Evolutionary conservation across 92 coral and sea anemone species (phyloP), one percentile per base, ranked within the genome.

Genomic region (Paramuricea clavata): DNA sequence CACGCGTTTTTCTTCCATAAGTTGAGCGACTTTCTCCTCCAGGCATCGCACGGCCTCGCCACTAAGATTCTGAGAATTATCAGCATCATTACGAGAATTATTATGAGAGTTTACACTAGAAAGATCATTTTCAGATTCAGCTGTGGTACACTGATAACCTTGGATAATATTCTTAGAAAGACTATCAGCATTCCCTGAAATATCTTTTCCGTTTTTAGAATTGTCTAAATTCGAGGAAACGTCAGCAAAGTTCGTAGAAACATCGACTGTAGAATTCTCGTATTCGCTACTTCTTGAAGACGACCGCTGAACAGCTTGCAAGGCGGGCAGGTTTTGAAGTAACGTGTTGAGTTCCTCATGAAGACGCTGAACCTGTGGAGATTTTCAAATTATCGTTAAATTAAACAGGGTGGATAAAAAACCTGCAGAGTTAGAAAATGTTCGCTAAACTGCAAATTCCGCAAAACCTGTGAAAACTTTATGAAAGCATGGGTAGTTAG

Each of bases 301-400:
- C 43, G 17, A 13, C 0, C 43, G 52, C 6, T 39, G 49, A 4
- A 2, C 50, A 3, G 34, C 72, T 79, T 79, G 84, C 12, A 79
- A 61, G 19, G 84, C 84, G 19, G 84, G 84, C 21, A 79, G 19
- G 49, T 41, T 79, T 67, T 17, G 52, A 17, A 79, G 84, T 16
- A 79, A 61, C n/a, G 71, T 79, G 10, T 43, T 79, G 3, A 79
- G 56, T 79, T 79, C 84, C 12, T 79, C 84, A 42, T 79, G 73
- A 21, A 79, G 73, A 21, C 84, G 71, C 57, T 79, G 84, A 5
- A 79, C 84, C 72, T 65, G 17, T 12, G 13, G n/a, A n/a, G n/a
- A n/a, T n/a, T n/a, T n/a, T n/a, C n/a, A n/a, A n/a, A n/a, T n/a
- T n/a, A n/a, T n/a, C n/a, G n/a, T n/a, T n/a, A n/a, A n/a, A n/a